Base-by-base conservation (phyloP, 2,113 vertebrate species). In the Ginglymostoma cirratum region DNA sequence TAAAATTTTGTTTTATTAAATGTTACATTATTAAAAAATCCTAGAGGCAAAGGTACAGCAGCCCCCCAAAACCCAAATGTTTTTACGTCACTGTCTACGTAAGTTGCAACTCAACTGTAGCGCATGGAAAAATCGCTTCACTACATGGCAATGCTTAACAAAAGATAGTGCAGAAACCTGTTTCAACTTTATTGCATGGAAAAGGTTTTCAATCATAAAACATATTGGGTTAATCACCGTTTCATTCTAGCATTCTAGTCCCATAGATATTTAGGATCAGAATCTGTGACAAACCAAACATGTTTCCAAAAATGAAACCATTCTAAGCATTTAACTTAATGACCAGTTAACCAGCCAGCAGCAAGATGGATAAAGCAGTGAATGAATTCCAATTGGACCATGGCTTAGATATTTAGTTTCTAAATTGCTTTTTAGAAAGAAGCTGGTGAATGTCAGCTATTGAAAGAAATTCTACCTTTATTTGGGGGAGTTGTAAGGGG, bases 261-360 rank as follows among this genome's bases (percentile, higher is more conserved):
- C n/a, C 38, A 66, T 34, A 66, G 89, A 66, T 66, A 42, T 67
- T 34, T 61, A 93, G 65, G 34, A 67, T 66, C n/a, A 66, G 19
- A 17, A 67, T 93, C 61, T n/a, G 61, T 24, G n/a, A 38, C n/a
- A 66, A 93, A 93, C 89, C 23, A 93, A 93, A 66, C 2, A 1
- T 19, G 5, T 23, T 66, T 93, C 89, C 5, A 61, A 12, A 89
- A 61, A 30, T 27, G 27, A 89, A 24, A 52, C 48, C 55, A 14
- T 89, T 89, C 48, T 92, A 93, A 93, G 66, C 66, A 61, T 65
- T 93, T 93, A 92, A 66, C 15, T 92, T 92, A 93, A 42, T 38
- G n/a, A 8, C 61, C 89, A 93, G 15, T 42, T 94, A 69, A 95
- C 23, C 23, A 8, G 93, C 23, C 93, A 30, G 67, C 38, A 95